Base-by-base conservation (phyloP, 2,113 vertebrate species). In the Corythornis madagascariensis region DNA sequence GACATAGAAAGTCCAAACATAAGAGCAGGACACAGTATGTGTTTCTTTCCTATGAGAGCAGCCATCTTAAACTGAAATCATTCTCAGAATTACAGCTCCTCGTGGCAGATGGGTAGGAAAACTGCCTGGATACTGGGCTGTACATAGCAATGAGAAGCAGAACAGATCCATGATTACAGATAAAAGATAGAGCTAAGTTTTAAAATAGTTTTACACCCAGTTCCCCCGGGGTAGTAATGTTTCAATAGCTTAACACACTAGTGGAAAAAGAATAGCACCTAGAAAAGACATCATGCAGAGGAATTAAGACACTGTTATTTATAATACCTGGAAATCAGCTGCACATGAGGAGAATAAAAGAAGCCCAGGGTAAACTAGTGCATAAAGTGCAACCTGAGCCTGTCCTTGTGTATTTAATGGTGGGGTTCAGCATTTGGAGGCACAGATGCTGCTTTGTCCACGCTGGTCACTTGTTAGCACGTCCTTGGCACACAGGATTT, bases 61-160 rank as follows among this genome's bases (percentile, higher is more conserved):
- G 73, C 77, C 95, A 79, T 96, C 70, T 94, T 89, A 71, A 84
- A 73, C 50, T 59, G 83, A 69, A 89, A 72, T 64, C 2, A 4
- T 71, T 70, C 80, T 60, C 73, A 65, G 74, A 93, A 61, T 6
- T 72, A 45, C 73, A 85, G 77, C 70, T 92, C 52, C 83, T 94
- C 2, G 0, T 72, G 78, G 89, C 90, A 92, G 83, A 90, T 55
- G 55, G 86, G 38, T 26, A 57, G 22, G 81, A 79, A 90, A 93
- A 57, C 59, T 95, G 90, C 90, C 89, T 90, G 90, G 92, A 86
- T 90, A 76, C 83, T 13, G 88, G 38, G 81, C 65, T 61, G 79
- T 69, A 40, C 66, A 11, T 48, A 69, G 92, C 70, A 73, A 43
- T 71, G 79, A 74, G 66, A 71, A 55, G 63, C 84, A 76, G 73